phyloP scores from a whole-genome alignment of 2,888 invertebrate species.

The Drosophila kanekoi region DNA sequence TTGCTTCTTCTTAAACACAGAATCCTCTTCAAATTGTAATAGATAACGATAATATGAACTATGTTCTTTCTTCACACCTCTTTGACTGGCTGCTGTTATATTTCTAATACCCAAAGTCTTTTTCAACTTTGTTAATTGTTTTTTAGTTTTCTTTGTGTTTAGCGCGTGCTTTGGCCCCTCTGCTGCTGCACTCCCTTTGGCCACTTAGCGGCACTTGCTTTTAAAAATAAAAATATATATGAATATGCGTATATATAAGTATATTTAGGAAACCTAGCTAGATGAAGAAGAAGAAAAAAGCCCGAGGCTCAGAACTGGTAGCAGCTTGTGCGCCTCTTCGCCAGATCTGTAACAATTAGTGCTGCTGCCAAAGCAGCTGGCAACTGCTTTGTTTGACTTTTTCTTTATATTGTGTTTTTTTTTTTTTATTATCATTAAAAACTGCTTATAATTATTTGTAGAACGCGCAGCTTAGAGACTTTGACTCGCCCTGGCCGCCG shows the following conservation, averaged over 20 bases:
- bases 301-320: constrained; percentile 71
- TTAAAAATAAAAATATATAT: constrained; percentile 45
- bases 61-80: neutral
- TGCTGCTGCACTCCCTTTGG: constrained; percentile 52
- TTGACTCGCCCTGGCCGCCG: constrained; percentile 70
- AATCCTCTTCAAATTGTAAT: too few relatives aligned
- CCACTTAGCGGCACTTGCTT: constrained; percentile 78
- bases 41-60: too few relatives aligned
- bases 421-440: constrained; percentile 70
- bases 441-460: constrained; percentile 80
- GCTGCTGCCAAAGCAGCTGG: constrained; percentile 59
- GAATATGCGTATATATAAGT: constrained; percentile 10
- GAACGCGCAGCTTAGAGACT: constrained; percentile 66
- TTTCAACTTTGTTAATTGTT: constrained; percentile 49
- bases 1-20: too few relatives aligned
- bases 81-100: constrained; percentile 3
- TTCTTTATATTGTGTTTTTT: constrained; percentile 10
- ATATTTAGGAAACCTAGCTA: constrained; percentile 28
- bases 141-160: constrained; percentile 51
- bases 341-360: constrained; percentile 81
- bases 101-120: constrained; percentile 34
- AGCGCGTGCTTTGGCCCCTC: constrained; percentile 56
- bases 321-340: constrained; percentile 73
- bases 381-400: constrained; percentile 65
- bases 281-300: too few relatives aligned